Conservation (phyloP, 2,797 vertebrate species). For the Argyrosomus regius region DNA sequence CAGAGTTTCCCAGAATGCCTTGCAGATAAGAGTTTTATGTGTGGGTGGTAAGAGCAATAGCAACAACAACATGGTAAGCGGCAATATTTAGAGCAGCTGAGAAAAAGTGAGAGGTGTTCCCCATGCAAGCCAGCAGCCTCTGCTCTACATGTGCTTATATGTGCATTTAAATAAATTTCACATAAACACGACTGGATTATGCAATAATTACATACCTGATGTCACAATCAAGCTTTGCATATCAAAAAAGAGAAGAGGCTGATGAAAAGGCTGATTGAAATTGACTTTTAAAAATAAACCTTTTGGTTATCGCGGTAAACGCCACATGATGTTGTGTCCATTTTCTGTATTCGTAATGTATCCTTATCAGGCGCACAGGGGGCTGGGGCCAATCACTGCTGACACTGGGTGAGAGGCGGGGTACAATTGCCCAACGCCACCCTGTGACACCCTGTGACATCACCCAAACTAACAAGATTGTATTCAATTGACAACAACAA, state of each 20-base stretch:
- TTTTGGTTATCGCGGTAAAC: no score
- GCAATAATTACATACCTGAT: not conserved
- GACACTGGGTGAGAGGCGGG: no score
- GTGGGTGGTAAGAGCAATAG: not conserved
- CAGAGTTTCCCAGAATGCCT: not conserved
- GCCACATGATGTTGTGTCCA: no score
- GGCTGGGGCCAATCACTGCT: no score
- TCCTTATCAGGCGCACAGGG: no score
- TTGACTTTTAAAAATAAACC: no score
- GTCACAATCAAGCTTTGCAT: not conserved
- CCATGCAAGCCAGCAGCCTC: not conserved
- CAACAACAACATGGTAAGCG: slow-evolving; percentile 2
- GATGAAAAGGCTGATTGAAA: no score
- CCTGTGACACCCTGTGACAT: no score
- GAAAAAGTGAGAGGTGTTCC: not conserved
- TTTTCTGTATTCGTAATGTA: no score
- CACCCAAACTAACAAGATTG: no score
- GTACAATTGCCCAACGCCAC: no score
- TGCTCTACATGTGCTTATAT: not conserved
- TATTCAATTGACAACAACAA: no score
- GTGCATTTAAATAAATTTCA: not conserved
- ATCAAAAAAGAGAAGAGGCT: not conserved
- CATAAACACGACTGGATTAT: not conserved
- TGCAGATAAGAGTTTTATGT: not conserved
- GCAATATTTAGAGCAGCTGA: not conserved